These are phyloP conservation scores for Saiga tatarica DNA, from an alignment of 2,113 vertebrate genomes.

Conservation along the genomic window DNA sequence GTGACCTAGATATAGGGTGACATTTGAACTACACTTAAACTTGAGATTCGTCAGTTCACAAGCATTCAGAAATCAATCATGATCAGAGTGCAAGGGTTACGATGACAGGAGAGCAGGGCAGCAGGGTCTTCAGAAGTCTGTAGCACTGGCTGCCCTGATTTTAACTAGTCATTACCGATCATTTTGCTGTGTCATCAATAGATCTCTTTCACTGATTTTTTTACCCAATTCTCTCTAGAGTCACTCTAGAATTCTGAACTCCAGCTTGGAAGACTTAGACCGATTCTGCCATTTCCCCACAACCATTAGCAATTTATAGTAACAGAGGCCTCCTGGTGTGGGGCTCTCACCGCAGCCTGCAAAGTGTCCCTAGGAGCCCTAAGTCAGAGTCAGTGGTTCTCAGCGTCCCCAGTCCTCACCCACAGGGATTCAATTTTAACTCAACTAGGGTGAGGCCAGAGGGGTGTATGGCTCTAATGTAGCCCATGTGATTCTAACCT, in stretches of 20 bases:
- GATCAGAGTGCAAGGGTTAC: neutral
- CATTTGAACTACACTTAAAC: conserved; percentile 14
- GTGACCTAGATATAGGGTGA: neutral
- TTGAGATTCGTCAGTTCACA: neutral
- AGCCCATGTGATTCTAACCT: neutral
- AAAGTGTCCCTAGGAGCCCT: neutral
- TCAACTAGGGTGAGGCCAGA: neutral
- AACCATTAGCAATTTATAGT: neutral
- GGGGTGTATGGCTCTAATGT: neutral
- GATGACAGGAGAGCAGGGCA: neutral
- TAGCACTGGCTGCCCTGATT: neutral
- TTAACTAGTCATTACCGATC: neutral
- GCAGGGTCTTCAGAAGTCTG: neutral
- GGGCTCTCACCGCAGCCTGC: neutral
- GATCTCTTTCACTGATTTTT: neutral
- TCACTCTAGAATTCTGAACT: neutral
- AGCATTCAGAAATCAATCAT: neutral
- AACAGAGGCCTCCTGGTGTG: neutral
- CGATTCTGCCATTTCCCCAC: neutral
- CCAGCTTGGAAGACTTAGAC: neutral
- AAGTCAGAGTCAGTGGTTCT: neutral
- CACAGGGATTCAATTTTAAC: neutral
- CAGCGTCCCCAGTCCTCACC: neutral
- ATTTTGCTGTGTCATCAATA: neutral
- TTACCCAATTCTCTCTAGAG: neutral